Percentiles rank a stretch among this genome's conserved stretches.
phyloP scores from a whole-genome alignment of 2,888 invertebrate genomes.

The Ochlodes sylvanus region DNA sequence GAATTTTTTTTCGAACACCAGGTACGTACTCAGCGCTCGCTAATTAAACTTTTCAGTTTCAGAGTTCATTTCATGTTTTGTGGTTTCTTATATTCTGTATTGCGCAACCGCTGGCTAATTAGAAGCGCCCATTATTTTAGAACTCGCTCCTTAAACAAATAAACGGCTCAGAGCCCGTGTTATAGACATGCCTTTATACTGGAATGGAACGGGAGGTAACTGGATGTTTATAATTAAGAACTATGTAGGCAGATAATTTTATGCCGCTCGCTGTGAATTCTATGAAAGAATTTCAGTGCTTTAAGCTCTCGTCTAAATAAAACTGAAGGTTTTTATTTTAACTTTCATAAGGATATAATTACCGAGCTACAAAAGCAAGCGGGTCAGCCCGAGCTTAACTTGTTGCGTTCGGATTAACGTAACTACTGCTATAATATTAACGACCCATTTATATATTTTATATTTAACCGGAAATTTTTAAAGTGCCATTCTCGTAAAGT shows the following conservation, averaged over 20 bases:
- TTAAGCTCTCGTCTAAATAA: constrained; percentile 31
- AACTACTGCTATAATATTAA: constrained; percentile 46
- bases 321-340: constrained; percentile 38
- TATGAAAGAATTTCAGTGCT: constrained; percentile 33
- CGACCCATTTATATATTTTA: constrained; percentile 24
- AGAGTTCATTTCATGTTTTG: constrained; percentile 29
- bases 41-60: constrained; percentile 32
- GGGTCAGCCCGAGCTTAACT: constrained; percentile 56
- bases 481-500: not conserved
- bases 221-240: constrained; percentile 49
- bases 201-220: constrained; percentile 45
- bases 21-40: constrained; percentile 25
- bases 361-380: constrained; percentile 50
- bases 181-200: constrained; percentile 32
- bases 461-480: not conserved
- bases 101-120: constrained; percentile 36
- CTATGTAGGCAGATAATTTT: constrained; percentile 42
- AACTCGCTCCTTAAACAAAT: constrained; percentile 33
- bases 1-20: constrained; percentile 9
- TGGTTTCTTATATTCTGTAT: constrained; percentile 31
- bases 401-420: constrained; percentile 62
- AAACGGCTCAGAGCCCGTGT: constrained; percentile 22
- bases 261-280: constrained; percentile 31
- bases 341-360: constrained; percentile 40
- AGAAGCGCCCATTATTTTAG: constrained; percentile 35